These are phyloP conservation scores for Adineta ricciae DNA, from an alignment of 2,888 invertebrate species.

Conservation along the genomic window DNA sequence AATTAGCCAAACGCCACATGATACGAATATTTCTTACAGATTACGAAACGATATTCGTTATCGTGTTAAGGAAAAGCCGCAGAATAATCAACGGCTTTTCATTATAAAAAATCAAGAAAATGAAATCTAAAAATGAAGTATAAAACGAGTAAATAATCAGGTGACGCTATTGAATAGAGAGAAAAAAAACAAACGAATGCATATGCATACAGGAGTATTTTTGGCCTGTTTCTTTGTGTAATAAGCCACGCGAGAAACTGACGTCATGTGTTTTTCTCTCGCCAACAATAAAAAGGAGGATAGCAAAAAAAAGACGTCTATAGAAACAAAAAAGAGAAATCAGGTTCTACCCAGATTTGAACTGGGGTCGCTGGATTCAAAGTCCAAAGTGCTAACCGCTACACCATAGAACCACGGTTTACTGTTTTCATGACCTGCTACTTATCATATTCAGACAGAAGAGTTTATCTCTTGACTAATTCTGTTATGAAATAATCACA, in stretches of 20 bases:
- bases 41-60: not conserved
- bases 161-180: too few species aligned
- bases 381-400: constrained; percentile 23
- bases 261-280: not conserved
- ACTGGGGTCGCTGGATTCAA: constrained; percentile 23
- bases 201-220: too few species aligned
- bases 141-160: not conserved
- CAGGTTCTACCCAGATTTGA: constrained; percentile 22
- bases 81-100: not conserved
- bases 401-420: constrained; percentile 11
- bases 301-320: not conserved
- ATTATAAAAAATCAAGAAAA: not conserved
- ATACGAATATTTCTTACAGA: not conserved
- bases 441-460: not conserved
- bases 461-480: too few species aligned
- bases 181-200: too few species aligned
- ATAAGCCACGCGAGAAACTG: not conserved
- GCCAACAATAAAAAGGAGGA: not conserved
- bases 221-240: not conserved
- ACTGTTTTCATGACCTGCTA: not conserved
- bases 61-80: not conserved
- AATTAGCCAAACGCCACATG: constrained; percentile 11
- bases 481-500: not conserved
- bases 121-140: not conserved
- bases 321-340: not conserved